phyloP scores from a whole-genome alignment of 2,797 vertebrate species.

The Knipowitschia caucasica region DNA sequence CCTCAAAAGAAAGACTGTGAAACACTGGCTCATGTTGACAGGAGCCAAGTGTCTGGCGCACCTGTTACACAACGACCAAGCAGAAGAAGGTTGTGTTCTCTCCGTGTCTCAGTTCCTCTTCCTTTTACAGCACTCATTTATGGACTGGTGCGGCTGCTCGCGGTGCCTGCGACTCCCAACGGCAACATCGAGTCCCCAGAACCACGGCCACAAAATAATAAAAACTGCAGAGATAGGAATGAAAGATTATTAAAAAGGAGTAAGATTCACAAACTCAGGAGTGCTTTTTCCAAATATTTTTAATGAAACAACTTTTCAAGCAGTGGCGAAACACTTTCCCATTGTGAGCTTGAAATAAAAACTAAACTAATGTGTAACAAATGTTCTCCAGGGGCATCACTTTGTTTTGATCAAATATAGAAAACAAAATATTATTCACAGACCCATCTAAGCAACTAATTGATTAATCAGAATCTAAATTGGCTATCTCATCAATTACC shows the following conservation, averaged over 20 bases:
- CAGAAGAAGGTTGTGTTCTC: constrained; percentile 49
- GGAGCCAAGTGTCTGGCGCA: constrained; percentile 37
- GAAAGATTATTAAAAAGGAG: constrained; percentile 1
- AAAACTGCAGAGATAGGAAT: constrained; percentile 49
- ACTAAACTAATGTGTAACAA: too few relatives aligned
- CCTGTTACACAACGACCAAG: constrained; percentile 66
- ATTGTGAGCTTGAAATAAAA: too few relatives aligned
- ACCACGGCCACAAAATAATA: constrained; percentile 36
- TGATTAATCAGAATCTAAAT: too few relatives aligned
- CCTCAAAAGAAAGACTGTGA: too few relatives aligned
- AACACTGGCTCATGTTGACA: too few relatives aligned
- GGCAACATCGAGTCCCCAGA: constrained; percentile 76
- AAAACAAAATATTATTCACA: too few relatives aligned
- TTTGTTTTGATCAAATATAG: too few relatives aligned
- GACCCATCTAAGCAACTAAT: too few relatives aligned
- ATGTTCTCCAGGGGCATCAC: too few relatives aligned
- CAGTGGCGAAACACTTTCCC: too few relatives aligned
- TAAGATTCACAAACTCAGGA: not conserved
- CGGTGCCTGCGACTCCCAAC: constrained; percentile 64
- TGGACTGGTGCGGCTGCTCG: constrained; percentile 56
- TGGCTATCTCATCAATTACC: too few relatives aligned
- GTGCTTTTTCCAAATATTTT: not conserved
- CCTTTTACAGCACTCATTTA: constrained; percentile 64
- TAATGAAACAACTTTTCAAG: too few relatives aligned
- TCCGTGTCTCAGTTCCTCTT: constrained; percentile 22